These are phyloP conservation scores for Ursus arctos DNA, from an alignment of 2,113 vertebrate species.

Conservation along the genomic window DNA sequence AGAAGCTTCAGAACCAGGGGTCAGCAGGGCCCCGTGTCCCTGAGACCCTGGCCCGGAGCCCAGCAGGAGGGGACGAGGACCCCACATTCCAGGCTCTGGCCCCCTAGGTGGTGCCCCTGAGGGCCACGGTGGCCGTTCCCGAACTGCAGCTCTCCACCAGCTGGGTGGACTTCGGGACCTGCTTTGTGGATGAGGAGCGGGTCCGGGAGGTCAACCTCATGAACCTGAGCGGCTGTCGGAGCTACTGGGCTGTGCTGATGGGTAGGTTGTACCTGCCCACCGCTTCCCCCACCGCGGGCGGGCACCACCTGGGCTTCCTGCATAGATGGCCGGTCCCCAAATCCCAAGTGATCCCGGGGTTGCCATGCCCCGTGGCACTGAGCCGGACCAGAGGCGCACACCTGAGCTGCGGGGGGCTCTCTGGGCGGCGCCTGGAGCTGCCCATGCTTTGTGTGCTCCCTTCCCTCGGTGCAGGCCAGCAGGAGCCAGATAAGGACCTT, in stretches of 20 bases:
- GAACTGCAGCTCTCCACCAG: conserved; percentile 89
- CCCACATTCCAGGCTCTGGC: background rate
- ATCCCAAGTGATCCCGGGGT: background rate
- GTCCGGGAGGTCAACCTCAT: conserved; percentile 87
- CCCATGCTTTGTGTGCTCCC: background rate
- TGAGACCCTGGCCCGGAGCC: background rate
- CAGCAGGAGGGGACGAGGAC: fast-evolving
- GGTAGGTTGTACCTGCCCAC: conserved; percentile 81
- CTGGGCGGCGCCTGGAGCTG: fast-evolving
- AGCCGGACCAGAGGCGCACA: background rate
- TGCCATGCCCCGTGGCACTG: background rate
- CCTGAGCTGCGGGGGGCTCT: background rate
- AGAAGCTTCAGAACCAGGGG: too few relatives aligned
- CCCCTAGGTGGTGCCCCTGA: conserved; percentile 90
- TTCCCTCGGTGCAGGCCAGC: conserved; percentile 74
- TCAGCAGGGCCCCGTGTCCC: background rate
- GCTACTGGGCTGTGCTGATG: conserved; percentile 90
- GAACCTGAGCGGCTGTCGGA: conserved; percentile 88
- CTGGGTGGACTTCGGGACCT: conserved; percentile 91
- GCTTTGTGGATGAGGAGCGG: conserved; percentile 88
- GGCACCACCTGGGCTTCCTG: background rate
- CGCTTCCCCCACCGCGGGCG: background rate
- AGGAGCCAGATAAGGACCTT: background rate
- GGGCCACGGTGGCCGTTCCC: conserved; percentile 88
- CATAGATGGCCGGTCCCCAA: background rate